phyloP scores from a whole-genome alignment of 2,797 vertebrate species.

The Eospalax fontanierii region DNA sequence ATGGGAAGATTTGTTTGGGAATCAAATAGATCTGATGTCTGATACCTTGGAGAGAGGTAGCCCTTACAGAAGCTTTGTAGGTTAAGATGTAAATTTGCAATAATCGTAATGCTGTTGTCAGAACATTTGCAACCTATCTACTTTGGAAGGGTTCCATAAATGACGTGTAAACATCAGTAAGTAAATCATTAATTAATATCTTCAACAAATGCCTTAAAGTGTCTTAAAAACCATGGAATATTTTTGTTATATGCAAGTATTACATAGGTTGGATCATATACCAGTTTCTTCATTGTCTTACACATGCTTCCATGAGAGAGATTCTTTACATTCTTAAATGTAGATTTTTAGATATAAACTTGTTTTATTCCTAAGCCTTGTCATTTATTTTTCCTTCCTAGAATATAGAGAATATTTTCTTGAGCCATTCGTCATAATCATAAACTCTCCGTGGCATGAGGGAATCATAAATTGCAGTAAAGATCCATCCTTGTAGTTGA shows the following conservation, averaged over 20 bases:
- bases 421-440: slow-evolving; percentile 59
- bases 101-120: slow-evolving; percentile 10
- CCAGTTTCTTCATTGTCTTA: not conserved
- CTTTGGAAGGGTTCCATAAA: slow-evolving; percentile 14
- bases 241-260: slow-evolving; percentile 9
- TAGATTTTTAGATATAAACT: slow-evolving; percentile 54
- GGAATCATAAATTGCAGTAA: slow-evolving; percentile 70
- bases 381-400: slow-evolving; percentile 35
- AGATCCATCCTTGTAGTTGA: slow-evolving; percentile 68
- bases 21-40: slow-evolving; percentile 2
- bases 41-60: not conserved
- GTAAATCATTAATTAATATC: slow-evolving; percentile 6
- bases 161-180: not conserved
- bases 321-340: slow-evolving; percentile 62
- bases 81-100: slow-evolving; percentile 14
- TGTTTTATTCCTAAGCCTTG: slow-evolving; percentile 43
- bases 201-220: slow-evolving; percentile 30
- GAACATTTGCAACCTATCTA: slow-evolving; percentile 35
- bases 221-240: slow-evolving; percentile 1
- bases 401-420: slow-evolving; percentile 64
- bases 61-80: not conserved
- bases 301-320: slow-evolving; percentile 4
- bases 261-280: not conserved
- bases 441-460: not conserved
- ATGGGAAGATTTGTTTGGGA: not conserved